Evolutionary conservation across 2,888 invertebrate genomes (phyloP).

Genomic region (Neocrepidodera transversa): DNA sequence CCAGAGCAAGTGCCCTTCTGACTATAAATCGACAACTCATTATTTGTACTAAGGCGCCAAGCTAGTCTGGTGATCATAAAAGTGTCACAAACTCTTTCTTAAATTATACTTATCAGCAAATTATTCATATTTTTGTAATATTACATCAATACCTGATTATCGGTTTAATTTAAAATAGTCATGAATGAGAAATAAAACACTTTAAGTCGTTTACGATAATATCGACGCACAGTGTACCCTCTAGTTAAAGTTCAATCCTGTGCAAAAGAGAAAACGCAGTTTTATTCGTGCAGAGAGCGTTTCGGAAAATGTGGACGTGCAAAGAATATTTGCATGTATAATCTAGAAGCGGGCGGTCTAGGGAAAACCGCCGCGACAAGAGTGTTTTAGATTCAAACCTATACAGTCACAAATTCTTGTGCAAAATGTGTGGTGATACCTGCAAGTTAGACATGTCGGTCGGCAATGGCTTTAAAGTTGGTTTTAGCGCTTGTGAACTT

Average conservation of each 20-base stretch:
- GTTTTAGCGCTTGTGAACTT: background rate
- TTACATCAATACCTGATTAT: no score
- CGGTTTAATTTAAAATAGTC: no score
- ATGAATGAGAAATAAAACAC: no score
- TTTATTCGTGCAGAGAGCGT: slow-evolving; percentile 16
- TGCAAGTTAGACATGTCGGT: slow-evolving; percentile 8
- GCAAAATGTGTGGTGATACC: slow-evolving; percentile 20
- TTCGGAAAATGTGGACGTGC: slow-evolving; percentile 21
- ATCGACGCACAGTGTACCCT: no score
- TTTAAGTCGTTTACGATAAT: no score
- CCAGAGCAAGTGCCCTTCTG: no score
- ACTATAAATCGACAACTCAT: no score
- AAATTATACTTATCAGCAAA: no score
- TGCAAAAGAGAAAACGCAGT: background rate
- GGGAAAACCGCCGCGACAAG: slow-evolving; percentile 18
- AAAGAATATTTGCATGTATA: slow-evolving; percentile 24
- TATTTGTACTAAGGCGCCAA: no score
- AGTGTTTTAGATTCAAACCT: slow-evolving; percentile 21
- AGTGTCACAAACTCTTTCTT: no score
- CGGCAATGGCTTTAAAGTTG: background rate
- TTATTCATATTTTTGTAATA: no score
- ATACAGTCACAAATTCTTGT: slow-evolving; percentile 14
- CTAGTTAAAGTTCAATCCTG: slow-evolving; percentile 3
- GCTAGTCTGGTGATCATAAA: no score
- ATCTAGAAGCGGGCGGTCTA: slow-evolving; percentile 6